Percentiles rank a stretch among this genome's conserved stretches.
phyloP scores from a whole-genome alignment of 2,113 vertebrate species.

The Rattus norvegicus region GRCr8 NC_086019.1:154026501-154027000 shows the following conservation, averaged over 20 bases:
- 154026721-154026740: background rate
- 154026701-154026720: background rate
- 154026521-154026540: background rate
- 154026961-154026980: background rate
- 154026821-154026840: constrained; percentile 1
- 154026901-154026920: background rate
- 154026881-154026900: background rate
- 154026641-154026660: background rate
- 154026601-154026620: background rate
- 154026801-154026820: background rate
- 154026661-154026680: background rate
- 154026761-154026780: background rate
- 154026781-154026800: background rate
- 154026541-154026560: background rate
- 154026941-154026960: background rate
- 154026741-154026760: background rate
- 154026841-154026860: background rate
- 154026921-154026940: background rate
- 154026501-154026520: no score
- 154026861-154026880: background rate
- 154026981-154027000: background rate
- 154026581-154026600: background rate
- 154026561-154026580: background rate
- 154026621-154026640: background rate
- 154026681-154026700: background rate